phyloP scores from a whole-genome alignment of 1,140 invertebrate species.

The Euglossa dilemma region DNA sequence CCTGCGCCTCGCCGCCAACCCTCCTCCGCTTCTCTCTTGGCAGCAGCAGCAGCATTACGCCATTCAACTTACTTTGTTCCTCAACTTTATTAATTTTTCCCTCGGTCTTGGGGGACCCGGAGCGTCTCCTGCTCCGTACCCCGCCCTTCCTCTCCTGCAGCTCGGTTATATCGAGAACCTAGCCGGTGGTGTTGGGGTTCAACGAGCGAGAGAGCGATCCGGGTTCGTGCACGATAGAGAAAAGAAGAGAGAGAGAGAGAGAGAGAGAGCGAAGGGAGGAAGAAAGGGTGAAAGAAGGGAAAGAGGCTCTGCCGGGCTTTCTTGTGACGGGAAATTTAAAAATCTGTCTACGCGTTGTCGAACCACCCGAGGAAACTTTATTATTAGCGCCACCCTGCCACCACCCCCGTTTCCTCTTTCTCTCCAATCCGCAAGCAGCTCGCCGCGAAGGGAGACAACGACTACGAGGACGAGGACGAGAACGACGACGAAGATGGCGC shows the following conservation, averaged over 20 bases:
- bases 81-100: conserved; percentile 84
- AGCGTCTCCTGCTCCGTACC: conserved; percentile 11
- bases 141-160: conserved; percentile 39
- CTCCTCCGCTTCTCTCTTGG: conserved; percentile 41
- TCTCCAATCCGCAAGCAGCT: conserved; percentile 27
- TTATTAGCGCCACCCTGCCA: conserved; percentile 76
- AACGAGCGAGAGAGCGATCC: conserved; percentile 33
- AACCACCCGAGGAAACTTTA: conserved; percentile 82
- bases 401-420: conserved; percentile 24
- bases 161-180: conserved; percentile 67
- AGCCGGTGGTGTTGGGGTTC: conserved; percentile 30
- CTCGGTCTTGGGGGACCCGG: conserved; percentile 77
- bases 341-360: conserved; percentile 83
- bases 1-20: conserved; percentile 41
- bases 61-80: conserved; percentile 83
- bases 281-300: conserved; percentile 21
- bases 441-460: conserved; percentile 31
- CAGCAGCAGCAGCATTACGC: conserved; percentile 78
- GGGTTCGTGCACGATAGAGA: not conserved
- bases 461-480: conserved; percentile 26
- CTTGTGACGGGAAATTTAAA: conserved; percentile 83
- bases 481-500: conserved; percentile 38
- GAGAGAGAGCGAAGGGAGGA: not conserved
- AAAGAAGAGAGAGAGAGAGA: not conserved
- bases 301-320: conserved; percentile 49